Evolutionary conservation across 2,888 invertebrate species (phyloP), one percentile per base, ranked within the genome.

Genomic region (Julus scandinavius): DNA sequence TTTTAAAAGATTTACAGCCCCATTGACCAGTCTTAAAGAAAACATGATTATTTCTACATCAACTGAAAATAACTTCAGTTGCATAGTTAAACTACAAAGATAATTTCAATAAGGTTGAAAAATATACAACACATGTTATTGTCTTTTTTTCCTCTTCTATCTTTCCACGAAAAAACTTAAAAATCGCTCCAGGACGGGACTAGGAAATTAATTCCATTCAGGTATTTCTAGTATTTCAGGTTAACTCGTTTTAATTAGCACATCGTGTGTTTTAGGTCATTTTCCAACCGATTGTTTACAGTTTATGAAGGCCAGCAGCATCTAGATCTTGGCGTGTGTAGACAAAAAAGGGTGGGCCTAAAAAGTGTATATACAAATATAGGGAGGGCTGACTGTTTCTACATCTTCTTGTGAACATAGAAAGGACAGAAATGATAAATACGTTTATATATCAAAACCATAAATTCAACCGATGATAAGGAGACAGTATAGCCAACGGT

Each of bases 151-250:
- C 20, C 63, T 2, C n/a, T 2, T 72, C 17, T 72, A 20, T 29
- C 7, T 72, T 6, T n/a, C 4, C 63, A 20, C 20, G 63, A 72
- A 29, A 20, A 20, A 17, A 29, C n/a, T 72, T 72, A 9, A 72
- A 72, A 72, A 72, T 72, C 6, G 63, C 63, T 72, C 6, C 9
- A 17, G 63, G 63, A 29, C 20, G 63, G 9, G 63, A 20, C 63
- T 20, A 72, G 63, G 63, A 20, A 29, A 72, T 72, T 17, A 72
- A 72, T 72, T 29, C 20, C 20, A 72, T 72, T 72, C 63, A 20
- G 63, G 63, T 72, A 72, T 29, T 58, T 72, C 63, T 72, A 72
- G 63, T 72, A 72, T 72, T 72, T 72, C 63, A 72, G 63, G 63
- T 72, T 45, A 72, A 72, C 63, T 72, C 20, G 63, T 72, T 72